Base-by-base conservation (phyloP, 2,888 invertebrate species). In the Eilema depressum region DNA sequence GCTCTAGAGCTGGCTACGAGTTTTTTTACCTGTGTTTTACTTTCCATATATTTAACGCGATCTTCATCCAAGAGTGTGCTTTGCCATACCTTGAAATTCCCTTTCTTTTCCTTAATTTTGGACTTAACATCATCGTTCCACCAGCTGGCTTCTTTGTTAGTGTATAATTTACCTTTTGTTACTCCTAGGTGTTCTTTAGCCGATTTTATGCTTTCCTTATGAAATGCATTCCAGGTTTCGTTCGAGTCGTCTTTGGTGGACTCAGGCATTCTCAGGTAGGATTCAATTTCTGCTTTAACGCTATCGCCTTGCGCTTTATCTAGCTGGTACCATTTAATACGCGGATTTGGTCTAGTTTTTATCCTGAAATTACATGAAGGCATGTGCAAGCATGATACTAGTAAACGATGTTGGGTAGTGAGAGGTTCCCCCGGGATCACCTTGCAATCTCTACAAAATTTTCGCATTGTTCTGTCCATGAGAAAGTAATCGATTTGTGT, bases 61-160 rank as follows among this genome's bases (percentile, higher is more conserved):
- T 63, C 37, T 2, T 14, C 7, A 4, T 20, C 62, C 14, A 14
- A 11, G 5, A 3, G 7, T 11, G 62, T 12, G 23, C 14, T 1
- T 28, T 63, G 63, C 41, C 63, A 63, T 37, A 12, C n/a, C 23
- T 63, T 63, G 37, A 63, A 37, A 63, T 7, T n/a, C 33, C n/a
- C 11, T 17, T 37, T 63, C 17, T 63, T 41, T 17, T 33, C 63
- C n/a, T 1, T 37, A 7, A 63, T 14, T 3, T 3, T n/a, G 20
- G 33, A 2, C 41, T 63, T 63, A n/a, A 63, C 37, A 3, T n/a
- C 23, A 23, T 37, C 23, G n/a, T 63, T n/a, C 63, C 63, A 63
- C 63, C 63, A 63, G 20, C n/a, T 25, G 1, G 63, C n/a, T 12
- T 63, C 63, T 41, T 63, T 63, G 3, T 62, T 62, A 5, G 37